Percentiles rank a stretch among this genome's conserved stretches.
phyloP scores from a whole-genome alignment of 2,113 vertebrate species.

The Rostratula benghalensis region DNA sequence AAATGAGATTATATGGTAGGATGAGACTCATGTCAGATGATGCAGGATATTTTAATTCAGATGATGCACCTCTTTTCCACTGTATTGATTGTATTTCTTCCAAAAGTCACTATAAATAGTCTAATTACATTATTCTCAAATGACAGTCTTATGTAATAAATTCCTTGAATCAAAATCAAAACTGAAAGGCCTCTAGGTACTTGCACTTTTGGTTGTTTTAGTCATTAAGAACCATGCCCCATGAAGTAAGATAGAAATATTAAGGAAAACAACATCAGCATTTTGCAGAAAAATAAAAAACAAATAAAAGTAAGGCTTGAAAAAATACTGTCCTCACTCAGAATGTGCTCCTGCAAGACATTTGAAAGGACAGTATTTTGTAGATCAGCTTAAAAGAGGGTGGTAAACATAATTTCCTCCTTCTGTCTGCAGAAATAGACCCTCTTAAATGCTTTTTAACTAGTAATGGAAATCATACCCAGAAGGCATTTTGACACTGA shows the following conservation, averaged over 20 bases:
- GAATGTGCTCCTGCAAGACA: not conserved
- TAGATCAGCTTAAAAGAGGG: not conserved
- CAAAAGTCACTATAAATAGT: not conserved
- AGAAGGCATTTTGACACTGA: not conserved
- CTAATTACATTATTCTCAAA: not conserved
- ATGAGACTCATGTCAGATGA: not conserved
- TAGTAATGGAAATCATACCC: not conserved
- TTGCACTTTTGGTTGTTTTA: not conserved
- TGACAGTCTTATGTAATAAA: not conserved
- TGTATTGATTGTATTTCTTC: not conserved
- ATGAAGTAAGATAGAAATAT: not conserved
- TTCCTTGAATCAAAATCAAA: not conserved
- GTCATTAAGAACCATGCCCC: not conserved
- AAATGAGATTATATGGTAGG: not conserved
- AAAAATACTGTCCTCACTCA: not conserved
- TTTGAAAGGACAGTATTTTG: conserved; percentile 33
- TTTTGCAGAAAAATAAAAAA: not conserved
- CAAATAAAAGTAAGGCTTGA: not conserved
- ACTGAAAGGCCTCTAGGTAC: not conserved
- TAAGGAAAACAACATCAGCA: not conserved
- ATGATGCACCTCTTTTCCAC: not conserved
- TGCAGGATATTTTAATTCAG: not conserved
- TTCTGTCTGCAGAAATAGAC: conserved; percentile 17
- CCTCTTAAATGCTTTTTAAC: not conserved
- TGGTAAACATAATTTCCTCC: conserved; percentile 46